phyloP scores from a whole-genome alignment of 2,888 invertebrate species.

The Dermolepida albohirtum region DNA sequence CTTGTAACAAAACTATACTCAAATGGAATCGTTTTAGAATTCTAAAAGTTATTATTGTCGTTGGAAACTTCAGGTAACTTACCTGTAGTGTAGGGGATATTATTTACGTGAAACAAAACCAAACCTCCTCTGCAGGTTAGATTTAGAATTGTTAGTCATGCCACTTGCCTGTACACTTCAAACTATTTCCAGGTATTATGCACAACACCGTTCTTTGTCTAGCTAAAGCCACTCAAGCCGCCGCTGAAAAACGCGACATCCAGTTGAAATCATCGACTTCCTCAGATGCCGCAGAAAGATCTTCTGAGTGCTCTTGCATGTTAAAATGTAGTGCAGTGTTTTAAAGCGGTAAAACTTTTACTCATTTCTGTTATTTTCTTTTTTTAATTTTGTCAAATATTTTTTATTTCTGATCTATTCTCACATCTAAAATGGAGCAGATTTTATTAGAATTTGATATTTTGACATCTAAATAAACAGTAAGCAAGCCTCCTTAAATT shows the following conservation, averaged over 20 bases:
- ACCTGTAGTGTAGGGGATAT: too few species aligned
- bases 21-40: neutral
- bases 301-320: constrained; percentile 49
- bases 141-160: constrained; percentile 5
- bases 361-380: constrained; percentile 34
- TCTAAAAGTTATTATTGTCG: too few species aligned
- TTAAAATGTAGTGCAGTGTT: constrained; percentile 48
- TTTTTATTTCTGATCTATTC: constrained; percentile 42
- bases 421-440: constrained; percentile 19
- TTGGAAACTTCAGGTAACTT: too few species aligned
- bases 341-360: constrained; percentile 39
- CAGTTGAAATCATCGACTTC: constrained; percentile 31
- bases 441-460: neutral
- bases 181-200: constrained; percentile 28
- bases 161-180: constrained; percentile 15
- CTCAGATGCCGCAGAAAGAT: constrained; percentile 40
- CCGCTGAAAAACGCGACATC: constrained; percentile 23
- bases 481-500: too few species aligned
- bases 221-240: constrained; percentile 28
- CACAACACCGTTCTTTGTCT: constrained; percentile 32
- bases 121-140: neutral
- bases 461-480: too few species aligned
- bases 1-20: too few species aligned
- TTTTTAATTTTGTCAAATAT: constrained; percentile 21
- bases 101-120: too few species aligned